A percentile compares a stretch with the other conserved stretches of the same genome.
phyloP scores from a whole-genome alignment of 30 jellyfish, hydroid and myxozoan species.

The Rhopilema esculentum region DNA sequence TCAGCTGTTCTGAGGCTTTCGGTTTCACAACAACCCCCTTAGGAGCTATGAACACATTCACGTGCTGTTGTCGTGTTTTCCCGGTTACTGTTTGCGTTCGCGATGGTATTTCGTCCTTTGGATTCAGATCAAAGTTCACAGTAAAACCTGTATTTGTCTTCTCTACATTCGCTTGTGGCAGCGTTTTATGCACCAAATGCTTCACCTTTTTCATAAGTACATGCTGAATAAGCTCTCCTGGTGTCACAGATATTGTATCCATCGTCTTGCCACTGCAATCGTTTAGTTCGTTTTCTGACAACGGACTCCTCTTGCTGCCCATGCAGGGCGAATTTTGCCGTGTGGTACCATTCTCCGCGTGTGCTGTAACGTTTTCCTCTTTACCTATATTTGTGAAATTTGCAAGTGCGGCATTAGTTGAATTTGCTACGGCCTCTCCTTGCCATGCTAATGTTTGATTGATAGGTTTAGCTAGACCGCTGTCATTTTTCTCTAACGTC shows the following conservation, averaged over 20 bases:
- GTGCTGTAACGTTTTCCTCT: conserved; percentile 13
- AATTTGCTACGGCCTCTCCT: conserved; percentile 45
- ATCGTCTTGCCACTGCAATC: conserved; percentile 34
- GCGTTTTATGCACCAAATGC: conserved; percentile 70
- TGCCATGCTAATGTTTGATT: conserved; percentile 72
- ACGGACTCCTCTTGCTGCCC: conserved; percentile 32
- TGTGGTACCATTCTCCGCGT: conserved; percentile 36
- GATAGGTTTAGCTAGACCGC: conserved; percentile 21
- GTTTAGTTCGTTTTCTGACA: not conserved
- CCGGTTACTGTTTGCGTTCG: conserved; percentile 38
- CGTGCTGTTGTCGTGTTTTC: conserved; percentile 95
- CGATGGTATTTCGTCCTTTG: conserved; percentile 93
- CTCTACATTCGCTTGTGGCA: conserved; percentile 92
- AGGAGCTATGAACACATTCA: conserved; percentile 89
- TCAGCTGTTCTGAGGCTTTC: conserved; percentile 90
- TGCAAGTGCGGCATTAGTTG: conserved; percentile 29
- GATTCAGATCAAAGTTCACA: conserved; percentile 86
- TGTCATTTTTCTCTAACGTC: conserved; percentile 17
- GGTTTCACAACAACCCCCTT: conserved; percentile 98
- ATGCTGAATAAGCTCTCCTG: conserved; percentile 84
- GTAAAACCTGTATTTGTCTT: conserved; percentile 92
- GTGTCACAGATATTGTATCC: conserved; percentile 77
- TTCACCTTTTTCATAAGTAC: conserved; percentile 73
- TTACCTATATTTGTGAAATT: conserved; percentile 14
- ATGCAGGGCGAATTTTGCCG: conserved; percentile 55